Evolutionary conservation across 2,113 vertebrate genomes (phyloP).

Genomic region (Todiramphus saurophagus): DNA sequence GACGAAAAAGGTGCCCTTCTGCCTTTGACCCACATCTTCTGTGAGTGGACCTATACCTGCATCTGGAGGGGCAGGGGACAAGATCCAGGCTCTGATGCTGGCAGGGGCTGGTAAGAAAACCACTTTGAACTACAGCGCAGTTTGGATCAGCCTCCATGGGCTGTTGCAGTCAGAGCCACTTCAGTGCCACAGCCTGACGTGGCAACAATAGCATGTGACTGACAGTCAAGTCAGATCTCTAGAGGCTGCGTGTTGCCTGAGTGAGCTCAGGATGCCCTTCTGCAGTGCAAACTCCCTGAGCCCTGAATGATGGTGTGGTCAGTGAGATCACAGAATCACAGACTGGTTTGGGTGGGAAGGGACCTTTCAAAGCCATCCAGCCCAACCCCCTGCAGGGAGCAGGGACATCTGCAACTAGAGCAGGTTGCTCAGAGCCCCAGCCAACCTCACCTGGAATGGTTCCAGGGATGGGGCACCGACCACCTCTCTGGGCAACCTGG

Average conservation of each 20-base stretch:
- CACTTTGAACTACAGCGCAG: background rate
- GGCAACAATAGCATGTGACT: rapidly evolving
- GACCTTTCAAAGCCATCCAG: background rate
- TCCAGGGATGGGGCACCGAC: background rate
- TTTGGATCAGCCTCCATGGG: background rate
- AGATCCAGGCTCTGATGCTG: background rate
- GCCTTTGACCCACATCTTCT: background rate
- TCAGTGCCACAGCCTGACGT: background rate
- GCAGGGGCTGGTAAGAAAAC: background rate
- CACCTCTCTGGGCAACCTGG: background rate
- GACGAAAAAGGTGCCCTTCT: background rate
- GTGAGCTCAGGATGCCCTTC: background rate
- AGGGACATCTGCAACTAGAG: background rate
- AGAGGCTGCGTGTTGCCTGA: background rate
- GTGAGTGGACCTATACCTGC: background rate
- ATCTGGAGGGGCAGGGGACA: background rate
- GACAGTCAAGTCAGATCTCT: background rate
- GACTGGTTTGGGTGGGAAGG: background rate
- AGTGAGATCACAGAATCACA: background rate
- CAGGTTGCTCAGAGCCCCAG: background rate
- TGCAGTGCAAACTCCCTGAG: background rate
- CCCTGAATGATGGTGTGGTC: background rate
- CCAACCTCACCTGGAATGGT: too few relatives aligned
- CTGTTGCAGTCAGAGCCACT: background rate
- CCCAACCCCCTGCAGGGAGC: background rate